A percentile compares a stretch with the other conserved stretches of the same genome.
These are phyloP conservation scores for Argynnis bischoffii DNA, from an alignment of 2,888 invertebrate species.

Conservation along the genomic window DNA sequence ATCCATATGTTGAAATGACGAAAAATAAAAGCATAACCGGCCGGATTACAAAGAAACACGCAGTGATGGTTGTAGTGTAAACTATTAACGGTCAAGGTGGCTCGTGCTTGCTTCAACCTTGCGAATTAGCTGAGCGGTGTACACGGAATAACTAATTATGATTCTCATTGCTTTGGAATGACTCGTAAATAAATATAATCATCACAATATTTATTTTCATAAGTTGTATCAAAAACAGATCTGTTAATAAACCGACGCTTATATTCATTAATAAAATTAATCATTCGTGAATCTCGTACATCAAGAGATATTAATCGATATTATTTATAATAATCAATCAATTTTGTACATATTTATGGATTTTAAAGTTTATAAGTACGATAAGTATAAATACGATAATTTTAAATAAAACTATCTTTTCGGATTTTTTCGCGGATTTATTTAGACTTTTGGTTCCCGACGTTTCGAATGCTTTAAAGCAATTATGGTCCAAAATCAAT, in stretches of 20 bases:
- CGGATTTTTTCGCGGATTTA: no score
- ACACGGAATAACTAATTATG: slow-evolving; percentile 49
- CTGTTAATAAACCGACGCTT: no score
- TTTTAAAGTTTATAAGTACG: not conserved
- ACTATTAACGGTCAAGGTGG: slow-evolving; percentile 72
- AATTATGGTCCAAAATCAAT: no score
- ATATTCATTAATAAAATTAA: not conserved
- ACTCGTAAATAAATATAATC: slow-evolving; percentile 35
- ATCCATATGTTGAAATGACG: not conserved
- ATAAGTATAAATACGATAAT: no score
- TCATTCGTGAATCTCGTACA: not conserved
- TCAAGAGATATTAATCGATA: slow-evolving; percentile 2
- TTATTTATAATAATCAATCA: slow-evolving; percentile 6
- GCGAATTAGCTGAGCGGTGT: slow-evolving; percentile 61
- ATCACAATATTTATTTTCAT: not conserved
- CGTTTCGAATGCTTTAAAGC: no score
- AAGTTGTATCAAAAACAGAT: slow-evolving; percentile 1
- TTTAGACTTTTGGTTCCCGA: no score
- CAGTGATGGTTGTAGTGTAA: slow-evolving; percentile 65
- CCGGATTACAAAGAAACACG: slow-evolving; percentile 61
- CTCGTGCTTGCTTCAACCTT: slow-evolving; percentile 71
- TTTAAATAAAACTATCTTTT: no score
- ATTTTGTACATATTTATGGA: slow-evolving; percentile 2
- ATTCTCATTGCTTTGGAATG: slow-evolving; percentile 49
- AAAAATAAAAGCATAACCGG: slow-evolving; percentile 52